These are phyloP conservation scores for Desmodus rotundus DNA, from an alignment of 2,113 vertebrate genomes.

Conservation along the genomic window DNA sequence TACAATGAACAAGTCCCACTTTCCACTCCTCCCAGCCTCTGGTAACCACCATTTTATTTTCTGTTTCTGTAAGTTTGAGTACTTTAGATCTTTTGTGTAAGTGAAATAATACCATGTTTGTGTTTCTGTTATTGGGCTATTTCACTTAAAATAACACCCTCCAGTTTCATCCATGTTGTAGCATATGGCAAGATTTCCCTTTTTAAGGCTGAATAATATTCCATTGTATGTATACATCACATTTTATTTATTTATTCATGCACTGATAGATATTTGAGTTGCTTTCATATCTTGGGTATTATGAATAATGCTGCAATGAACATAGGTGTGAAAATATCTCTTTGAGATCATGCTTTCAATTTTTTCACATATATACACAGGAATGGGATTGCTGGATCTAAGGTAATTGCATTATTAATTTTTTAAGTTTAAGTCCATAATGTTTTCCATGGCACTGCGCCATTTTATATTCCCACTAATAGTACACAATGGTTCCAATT, in stretches of 20 bases:
- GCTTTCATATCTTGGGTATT: neutral
- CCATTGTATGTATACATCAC: neutral
- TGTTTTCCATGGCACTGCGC: neutral
- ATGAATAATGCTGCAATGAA: neutral
- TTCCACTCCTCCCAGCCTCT: neutral
- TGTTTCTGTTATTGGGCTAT: neutral
- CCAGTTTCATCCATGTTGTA: neutral
- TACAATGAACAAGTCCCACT: neutral
- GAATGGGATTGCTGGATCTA: neutral
- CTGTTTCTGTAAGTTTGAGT: neutral
- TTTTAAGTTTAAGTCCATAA: neutral
- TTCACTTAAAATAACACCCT: neutral
- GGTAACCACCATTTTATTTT: neutral
- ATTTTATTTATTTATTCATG: neutral
- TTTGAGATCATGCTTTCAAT: slow-evolving; percentile 7
- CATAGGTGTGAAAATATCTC: neutral
- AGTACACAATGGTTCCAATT: neutral
- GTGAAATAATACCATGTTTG: neutral
- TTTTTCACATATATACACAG: neutral
- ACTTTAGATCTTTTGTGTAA: neutral
- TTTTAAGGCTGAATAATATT: neutral
- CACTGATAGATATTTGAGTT: neutral
- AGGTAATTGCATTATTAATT: neutral
- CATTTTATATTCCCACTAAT: neutral
- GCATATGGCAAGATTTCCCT: neutral